Conservation (phyloP, 2,888 invertebrate genomes). For the Cheilosia vernalis region DNA sequence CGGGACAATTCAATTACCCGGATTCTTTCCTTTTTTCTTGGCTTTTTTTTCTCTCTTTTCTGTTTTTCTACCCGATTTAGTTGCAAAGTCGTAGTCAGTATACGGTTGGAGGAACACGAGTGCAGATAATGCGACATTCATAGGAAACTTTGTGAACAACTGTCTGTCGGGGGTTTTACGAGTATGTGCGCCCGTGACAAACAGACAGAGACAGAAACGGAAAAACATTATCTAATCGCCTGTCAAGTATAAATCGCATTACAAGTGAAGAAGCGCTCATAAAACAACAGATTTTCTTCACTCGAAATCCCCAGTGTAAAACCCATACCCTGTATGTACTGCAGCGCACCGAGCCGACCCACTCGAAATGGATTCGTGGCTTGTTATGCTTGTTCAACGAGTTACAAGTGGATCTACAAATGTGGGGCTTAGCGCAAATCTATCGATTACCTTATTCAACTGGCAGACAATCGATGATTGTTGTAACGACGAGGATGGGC, state of each 20-base stretch:
- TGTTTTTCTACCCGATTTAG: no score
- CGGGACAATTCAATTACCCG: conserved; percentile 72
- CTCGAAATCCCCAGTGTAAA: conserved; percentile 40
- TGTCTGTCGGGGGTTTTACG: conserved; percentile 14
- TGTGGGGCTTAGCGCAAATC: conserved; percentile 69
- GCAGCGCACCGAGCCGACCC: background rate
- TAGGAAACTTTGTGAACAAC: conserved; percentile 20
- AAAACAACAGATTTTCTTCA: conserved; percentile 72
- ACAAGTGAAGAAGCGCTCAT: conserved; percentile 71
- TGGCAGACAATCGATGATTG: conserved; percentile 38
- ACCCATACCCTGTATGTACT: background rate
- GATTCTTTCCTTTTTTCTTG: conserved; percentile 19
- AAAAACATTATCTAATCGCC: conserved; percentile 71
- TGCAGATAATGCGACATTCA: conserved; percentile 46
- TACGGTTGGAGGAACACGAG: background rate
- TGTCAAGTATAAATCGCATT: conserved; percentile 73
- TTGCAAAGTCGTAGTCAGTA: no score
- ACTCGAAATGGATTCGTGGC: conserved; percentile 66
- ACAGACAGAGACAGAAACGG: conserved; percentile 9
- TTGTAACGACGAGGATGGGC: conserved; percentile 15
- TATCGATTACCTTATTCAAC: conserved; percentile 67
- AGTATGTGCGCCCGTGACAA: conserved; percentile 30
- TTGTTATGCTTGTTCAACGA: conserved; percentile 73
- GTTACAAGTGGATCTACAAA: conserved; percentile 73
- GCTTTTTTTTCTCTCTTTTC: conserved; percentile 7